A percentile compares a stretch with the other conserved stretches of the same genome.
These are phyloP conservation scores for Chymomyza caudatula DNA, from an alignment of 2,888 invertebrate species.

Conservation along the genomic window DNA sequence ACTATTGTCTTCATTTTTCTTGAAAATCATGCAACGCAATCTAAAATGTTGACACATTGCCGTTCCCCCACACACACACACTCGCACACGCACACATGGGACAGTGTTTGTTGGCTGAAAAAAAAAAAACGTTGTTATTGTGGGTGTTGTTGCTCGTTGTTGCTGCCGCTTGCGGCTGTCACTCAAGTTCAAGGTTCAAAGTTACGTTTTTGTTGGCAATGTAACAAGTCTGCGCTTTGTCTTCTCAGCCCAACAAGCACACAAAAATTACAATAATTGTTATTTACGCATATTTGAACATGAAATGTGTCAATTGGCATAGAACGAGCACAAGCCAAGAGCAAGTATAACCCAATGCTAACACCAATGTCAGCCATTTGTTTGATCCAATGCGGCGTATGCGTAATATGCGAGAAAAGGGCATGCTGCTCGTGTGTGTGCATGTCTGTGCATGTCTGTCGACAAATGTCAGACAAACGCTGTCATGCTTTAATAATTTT, in stretches of 20 bases:
- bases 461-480: slow-evolving; percentile 24
- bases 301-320: slow-evolving; percentile 62
- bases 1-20: slow-evolving; percentile 72
- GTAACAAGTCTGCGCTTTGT: slow-evolving; percentile 55
- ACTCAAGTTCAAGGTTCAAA: slow-evolving; percentile 66
- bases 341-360: not conserved
- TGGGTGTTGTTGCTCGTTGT: slow-evolving; percentile 4
- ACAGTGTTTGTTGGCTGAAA: slow-evolving; percentile 3
- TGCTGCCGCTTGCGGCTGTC: slow-evolving; percentile 45
- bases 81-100: slow-evolving; percentile 1
- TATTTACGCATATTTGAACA: slow-evolving; percentile 70
- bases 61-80: slow-evolving; percentile 45
- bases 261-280: slow-evolving; percentile 64
- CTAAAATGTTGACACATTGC: slow-evolving; percentile 66
- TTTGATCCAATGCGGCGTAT: slow-evolving; percentile 34
- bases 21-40: slow-evolving; percentile 71
- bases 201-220: slow-evolving; percentile 35
- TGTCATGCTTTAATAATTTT: slow-evolving; percentile 52
- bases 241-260: slow-evolving; percentile 28
- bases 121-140: not conserved
- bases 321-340: slow-evolving; percentile 32
- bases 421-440: slow-evolving; percentile 17
- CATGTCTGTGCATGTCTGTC: slow-evolving; percentile 1
- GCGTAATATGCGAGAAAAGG: slow-evolving; percentile 52
- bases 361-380: not conserved